Evolutionary conservation across 2,888 invertebrate genomes (phyloP), one percentile per base, ranked within the genome.

Genomic region (Prosapia bicincta): DNA sequence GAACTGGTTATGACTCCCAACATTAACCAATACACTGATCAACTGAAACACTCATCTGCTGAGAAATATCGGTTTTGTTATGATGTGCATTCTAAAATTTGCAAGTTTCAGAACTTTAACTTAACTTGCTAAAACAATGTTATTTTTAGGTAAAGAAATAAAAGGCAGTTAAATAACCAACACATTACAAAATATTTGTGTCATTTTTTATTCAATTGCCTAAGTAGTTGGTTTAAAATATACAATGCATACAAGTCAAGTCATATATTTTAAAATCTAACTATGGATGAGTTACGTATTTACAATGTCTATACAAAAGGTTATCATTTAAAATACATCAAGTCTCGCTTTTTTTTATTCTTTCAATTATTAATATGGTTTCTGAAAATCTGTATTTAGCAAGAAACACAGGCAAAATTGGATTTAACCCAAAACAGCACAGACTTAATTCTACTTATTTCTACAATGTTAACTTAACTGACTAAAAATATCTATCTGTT

Each of bases 221-320:
- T 79, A 79, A 77, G 77, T 79, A 75, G 72, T 78, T 79, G 78
- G 79, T 77, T 79, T 78, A 77, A 80, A 80, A 80, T 80, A 77
- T 80, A 80, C 80, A 80, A 75, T 78, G 78, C 78, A 78, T 78
- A 77, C 75, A 77, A 72, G 77, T 76, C 75, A 77, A 72, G 77
- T 80, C 76, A 77, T 78, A 77, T 78, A 75, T 75, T 76, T 76
- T 71, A 78, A 78, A 78, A 79, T 78, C 79, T 80, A 80, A 74
- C 69, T 78, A 79, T 76, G 78, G 76, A 77, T 77, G 77, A 76
- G 75, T 76, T 74, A 72, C 74, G 54, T 79, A 77, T 78, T 71
- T 74, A 76, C 67, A 75, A 6, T 78, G 66, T 66, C 78, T 78
- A 77, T 77, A 78, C 77, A 78, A 78, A 78, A 78, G 71, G 74